phyloP scores from a whole-genome alignment of 2,113 vertebrate species.

The Sinocyclocheilus grahami region DNA sequence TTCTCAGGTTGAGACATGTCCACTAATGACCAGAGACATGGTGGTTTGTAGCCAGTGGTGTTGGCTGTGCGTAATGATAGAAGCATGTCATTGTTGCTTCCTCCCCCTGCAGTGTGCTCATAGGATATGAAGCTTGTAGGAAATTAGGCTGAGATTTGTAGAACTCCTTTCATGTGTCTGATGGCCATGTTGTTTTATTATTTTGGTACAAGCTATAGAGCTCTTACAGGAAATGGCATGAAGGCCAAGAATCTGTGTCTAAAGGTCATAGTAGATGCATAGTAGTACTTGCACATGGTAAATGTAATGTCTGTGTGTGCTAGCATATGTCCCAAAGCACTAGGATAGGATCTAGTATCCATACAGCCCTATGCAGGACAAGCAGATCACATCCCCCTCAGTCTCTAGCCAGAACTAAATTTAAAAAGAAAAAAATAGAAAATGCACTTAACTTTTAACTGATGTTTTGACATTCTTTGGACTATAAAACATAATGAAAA shows the following conservation, averaged over 20 bases:
- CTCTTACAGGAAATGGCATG: constrained; percentile 47
- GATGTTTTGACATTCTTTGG: not conserved
- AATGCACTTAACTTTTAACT: not conserved
- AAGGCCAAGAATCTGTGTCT: constrained; percentile 26
- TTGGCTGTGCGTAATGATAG: not conserved
- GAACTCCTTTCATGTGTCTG: constrained; percentile 39
- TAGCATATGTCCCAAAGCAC: no score
- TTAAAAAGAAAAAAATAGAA: no score
- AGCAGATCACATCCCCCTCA: no score
- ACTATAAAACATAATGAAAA: not conserved
- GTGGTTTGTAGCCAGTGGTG: constrained; percentile 26
- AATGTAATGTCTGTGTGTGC: not conserved
- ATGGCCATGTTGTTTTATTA: constrained; percentile 31
- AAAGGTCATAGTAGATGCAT: not conserved
- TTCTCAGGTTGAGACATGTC: constrained; percentile 51
- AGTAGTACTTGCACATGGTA: not conserved
- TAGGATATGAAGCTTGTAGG: constrained; percentile 17
- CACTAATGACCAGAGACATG: constrained; percentile 24
- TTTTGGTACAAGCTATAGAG: constrained; percentile 37
- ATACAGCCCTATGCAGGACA: not conserved
- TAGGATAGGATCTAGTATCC: not conserved
- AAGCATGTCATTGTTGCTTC: constrained; percentile 28
- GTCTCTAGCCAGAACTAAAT: no score
- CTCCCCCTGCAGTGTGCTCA: constrained; percentile 32
- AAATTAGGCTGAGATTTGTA: constrained; percentile 42